phyloP scores from a whole-genome alignment of 2,797 vertebrate species.

The Corythornis leucogaster region DNA sequence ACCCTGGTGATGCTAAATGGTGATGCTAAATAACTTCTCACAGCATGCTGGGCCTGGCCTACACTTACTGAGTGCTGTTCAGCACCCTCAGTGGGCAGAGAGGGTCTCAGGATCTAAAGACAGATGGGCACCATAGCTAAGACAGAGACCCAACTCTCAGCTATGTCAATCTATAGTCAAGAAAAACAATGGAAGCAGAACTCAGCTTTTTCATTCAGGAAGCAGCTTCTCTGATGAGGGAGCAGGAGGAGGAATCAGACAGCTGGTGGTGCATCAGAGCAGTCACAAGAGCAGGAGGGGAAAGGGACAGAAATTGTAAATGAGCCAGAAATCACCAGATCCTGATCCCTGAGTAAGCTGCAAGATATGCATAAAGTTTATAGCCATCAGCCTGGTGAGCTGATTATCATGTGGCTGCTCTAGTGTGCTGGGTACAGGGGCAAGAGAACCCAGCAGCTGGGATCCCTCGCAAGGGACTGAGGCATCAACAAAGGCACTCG shows the following conservation, averaged over 20 bases:
- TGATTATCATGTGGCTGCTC: neutral
- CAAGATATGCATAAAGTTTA: neutral
- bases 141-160: neutral
- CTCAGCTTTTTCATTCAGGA: neutral
- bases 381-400: neutral
- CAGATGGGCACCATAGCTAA: neutral
- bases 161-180: neutral
- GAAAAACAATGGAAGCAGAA: neutral
- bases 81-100: neutral
- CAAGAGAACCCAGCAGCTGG: neutral
- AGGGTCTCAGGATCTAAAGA: neutral
- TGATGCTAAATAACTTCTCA: accelerated
- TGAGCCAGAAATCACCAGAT: neutral
- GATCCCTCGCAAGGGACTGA: neutral
- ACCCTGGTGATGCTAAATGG: neutral
- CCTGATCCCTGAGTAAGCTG: neutral
- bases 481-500: neutral
- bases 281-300: neutral
- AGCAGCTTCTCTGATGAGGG: neutral
- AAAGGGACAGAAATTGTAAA: neutral
- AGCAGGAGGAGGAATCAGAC: neutral
- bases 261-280: neutral
- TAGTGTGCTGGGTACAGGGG: neutral
- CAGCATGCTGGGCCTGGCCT: neutral
- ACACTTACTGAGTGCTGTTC: accelerated